These are phyloP conservation scores for Ptiloglossa arizonensis DNA, from an alignment of 1,140 invertebrate species.

Conservation along the genomic window DNA sequence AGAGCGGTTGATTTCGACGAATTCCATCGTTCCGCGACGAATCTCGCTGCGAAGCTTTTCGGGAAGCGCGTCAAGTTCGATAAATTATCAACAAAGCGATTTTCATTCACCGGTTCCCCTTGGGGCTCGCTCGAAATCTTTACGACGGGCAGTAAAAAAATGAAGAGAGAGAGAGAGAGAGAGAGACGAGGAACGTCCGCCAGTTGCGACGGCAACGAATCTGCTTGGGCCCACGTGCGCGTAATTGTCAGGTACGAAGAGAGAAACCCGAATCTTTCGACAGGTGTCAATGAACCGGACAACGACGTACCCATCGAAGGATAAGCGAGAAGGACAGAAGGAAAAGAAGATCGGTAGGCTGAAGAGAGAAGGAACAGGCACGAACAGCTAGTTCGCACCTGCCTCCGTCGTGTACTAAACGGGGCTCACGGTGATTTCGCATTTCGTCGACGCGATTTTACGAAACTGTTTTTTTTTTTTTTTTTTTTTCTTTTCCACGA, in stretches of 20 bases:
- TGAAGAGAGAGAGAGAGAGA: not conserved
- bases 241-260: slow-evolving; percentile 67
- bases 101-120: not conserved
- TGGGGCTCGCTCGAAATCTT: slow-evolving; percentile 13
- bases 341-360: slow-evolving; percentile 18
- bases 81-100: not conserved
- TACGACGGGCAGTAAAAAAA: not conserved
- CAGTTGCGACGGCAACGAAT: slow-evolving; percentile 44
- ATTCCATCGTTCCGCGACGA: not conserved
- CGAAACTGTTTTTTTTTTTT: slow-evolving; percentile 39
- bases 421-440: slow-evolving; percentile 60
- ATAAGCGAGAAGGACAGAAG: slow-evolving; percentile 57
- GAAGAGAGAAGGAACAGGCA: slow-evolving; percentile 34
- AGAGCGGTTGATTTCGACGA: not conserved
- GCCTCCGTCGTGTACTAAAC: slow-evolving; percentile 49
- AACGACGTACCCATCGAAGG: slow-evolving; percentile 66
- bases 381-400: slow-evolving; percentile 64
- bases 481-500: not conserved
- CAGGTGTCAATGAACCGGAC: slow-evolving; percentile 77
- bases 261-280: slow-evolving; percentile 72
- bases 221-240: slow-evolving; percentile 64
- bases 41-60: not conserved
- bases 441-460: slow-evolving; percentile 40
- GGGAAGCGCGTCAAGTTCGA: not conserved
- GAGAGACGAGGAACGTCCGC: slow-evolving; percentile 38